Conservation (phyloP, 1,140 invertebrate species). For the Drosophila miranda region DNA sequence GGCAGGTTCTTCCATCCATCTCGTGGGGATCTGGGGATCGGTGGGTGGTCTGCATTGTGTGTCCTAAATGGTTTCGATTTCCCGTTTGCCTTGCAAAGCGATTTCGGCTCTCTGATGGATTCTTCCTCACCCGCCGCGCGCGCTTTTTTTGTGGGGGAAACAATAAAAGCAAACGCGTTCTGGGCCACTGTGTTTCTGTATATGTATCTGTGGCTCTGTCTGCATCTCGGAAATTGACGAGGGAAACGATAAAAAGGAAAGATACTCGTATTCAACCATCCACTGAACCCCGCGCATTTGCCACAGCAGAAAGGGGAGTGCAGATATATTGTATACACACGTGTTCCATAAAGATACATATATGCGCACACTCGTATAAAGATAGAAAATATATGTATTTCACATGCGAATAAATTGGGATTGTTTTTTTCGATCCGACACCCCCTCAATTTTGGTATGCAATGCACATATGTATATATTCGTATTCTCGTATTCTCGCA, state of each 20-base stretch:
- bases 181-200: constrained; percentile 25
- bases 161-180: constrained; percentile 65
- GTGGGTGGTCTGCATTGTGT: not conserved
- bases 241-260: constrained; percentile 39
- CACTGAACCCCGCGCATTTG: constrained; percentile 30
- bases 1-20: constrained; percentile 8
- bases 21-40: not conserved
- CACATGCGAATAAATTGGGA: constrained; percentile 69
- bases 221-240: constrained; percentile 59
- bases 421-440: constrained; percentile 20
- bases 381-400: constrained; percentile 34
- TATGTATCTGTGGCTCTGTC: constrained; percentile 10
- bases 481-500: too few species aligned
- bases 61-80: constrained; percentile 42
- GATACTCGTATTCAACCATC: constrained; percentile 6
- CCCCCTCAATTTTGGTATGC: constrained; percentile 19
- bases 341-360: constrained; percentile 59
- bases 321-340: constrained; percentile 26
- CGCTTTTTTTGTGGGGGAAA: constrained; percentile 42
- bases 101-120: constrained; percentile 50
- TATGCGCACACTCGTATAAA: constrained; percentile 17
- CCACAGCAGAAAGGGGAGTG: constrained; percentile 20
- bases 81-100: constrained; percentile 7
- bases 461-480: constrained; percentile 2
- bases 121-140: constrained; percentile 10